These are phyloP conservation scores for Gymnobelideus leadbeateri DNA, from an alignment of 2,113 vertebrate species.

Conservation along the genomic window DNA sequence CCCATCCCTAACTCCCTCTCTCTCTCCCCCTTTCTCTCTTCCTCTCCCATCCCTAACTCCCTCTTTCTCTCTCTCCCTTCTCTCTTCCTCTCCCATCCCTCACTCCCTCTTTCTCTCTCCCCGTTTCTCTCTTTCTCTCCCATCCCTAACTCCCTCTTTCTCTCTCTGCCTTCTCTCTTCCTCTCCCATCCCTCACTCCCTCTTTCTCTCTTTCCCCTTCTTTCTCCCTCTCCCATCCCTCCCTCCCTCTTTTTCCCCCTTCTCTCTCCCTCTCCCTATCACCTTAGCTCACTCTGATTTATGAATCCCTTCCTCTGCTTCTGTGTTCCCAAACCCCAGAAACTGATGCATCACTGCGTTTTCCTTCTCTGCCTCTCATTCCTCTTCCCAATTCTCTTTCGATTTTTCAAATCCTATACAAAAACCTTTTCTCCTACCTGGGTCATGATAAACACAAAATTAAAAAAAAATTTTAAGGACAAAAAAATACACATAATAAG, in stretches of 20 bases:
- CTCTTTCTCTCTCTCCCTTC: background rate
- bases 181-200: background rate
- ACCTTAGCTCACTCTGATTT: background rate
- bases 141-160: too few species aligned
- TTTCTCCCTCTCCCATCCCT: background rate
- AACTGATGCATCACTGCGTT: background rate
- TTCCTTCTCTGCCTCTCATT: background rate
- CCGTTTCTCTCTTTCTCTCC: background rate
- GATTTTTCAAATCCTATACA: constrained; percentile 20
- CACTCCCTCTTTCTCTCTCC: too few species aligned
- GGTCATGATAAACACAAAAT: background rate
- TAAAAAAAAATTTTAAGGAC: constrained; percentile 13
- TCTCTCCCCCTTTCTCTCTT: background rate
- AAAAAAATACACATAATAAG: constrained; percentile 27
- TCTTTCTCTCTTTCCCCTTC: background rate
- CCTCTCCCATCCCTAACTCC: background rate
- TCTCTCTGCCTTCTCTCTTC: background rate
- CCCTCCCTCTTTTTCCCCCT: background rate
- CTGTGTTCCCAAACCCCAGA: background rate
- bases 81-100: background rate
- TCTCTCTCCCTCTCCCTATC: background rate
- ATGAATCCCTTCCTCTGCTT: background rate
- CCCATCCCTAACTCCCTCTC: too few species aligned
- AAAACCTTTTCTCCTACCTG: background rate
- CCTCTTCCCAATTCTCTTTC: background rate